Conservation (phyloP, 2,888 invertebrate genomes). For the Ametastegia equiseti region DNA sequence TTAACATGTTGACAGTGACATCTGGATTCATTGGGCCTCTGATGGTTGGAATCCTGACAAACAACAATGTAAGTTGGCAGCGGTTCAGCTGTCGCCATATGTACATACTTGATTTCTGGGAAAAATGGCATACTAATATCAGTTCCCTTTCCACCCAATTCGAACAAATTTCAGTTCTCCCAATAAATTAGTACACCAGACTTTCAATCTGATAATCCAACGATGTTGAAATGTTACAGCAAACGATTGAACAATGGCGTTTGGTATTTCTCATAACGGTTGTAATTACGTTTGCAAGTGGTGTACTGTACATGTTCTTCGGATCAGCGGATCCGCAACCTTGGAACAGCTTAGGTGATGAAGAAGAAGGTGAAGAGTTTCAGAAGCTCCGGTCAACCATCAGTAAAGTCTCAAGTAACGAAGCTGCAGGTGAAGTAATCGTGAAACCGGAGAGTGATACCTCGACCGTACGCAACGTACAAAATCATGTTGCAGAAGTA, state of each 20-base stretch:
- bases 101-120: too few relatives aligned
- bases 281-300: slow-evolving; percentile 61
- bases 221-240: slow-evolving; percentile 58
- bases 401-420: not conserved
- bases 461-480: not conserved
- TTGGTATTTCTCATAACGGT: slow-evolving; percentile 70
- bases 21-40: slow-evolving; percentile 82
- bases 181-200: too few relatives aligned
- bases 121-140: too few relatives aligned
- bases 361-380: slow-evolving; percentile 48
- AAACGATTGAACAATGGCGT: slow-evolving; percentile 72
- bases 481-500: not conserved
- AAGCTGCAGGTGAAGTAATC: not conserved
- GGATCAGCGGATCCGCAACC: slow-evolving; percentile 69
- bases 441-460: not conserved
- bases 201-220: not conserved
- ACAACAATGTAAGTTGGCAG: too few relatives aligned
- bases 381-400: slow-evolving; percentile 24
- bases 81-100: too few relatives aligned
- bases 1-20: slow-evolving; percentile 79
- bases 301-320: slow-evolving; percentile 63
- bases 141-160: too few relatives aligned
- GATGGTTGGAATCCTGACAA: slow-evolving; percentile 81
- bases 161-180: too few relatives aligned
- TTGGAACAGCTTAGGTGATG: slow-evolving; percentile 64